Evolutionary conservation across 2,888 invertebrate genomes (phyloP).

Genomic region (Philaethria dido): DNA sequence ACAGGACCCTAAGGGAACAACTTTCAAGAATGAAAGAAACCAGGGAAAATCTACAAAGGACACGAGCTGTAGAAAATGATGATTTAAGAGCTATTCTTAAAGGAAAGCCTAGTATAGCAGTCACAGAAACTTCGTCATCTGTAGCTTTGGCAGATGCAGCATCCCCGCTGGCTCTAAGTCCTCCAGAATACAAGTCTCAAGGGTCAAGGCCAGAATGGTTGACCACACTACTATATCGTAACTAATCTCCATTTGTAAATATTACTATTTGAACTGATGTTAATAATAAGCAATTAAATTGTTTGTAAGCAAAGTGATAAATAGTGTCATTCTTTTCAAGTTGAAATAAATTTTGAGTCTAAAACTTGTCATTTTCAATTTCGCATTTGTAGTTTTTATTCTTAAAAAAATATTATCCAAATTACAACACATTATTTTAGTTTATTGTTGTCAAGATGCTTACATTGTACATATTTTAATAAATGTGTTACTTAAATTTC

Average conservation of each 20-base stretch:
- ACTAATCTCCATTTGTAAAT: constrained; percentile 57
- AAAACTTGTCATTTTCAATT: constrained; percentile 16
- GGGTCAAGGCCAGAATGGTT: constrained; percentile 75
- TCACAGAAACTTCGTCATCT: constrained; percentile 77
- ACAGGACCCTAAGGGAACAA: constrained; percentile 89
- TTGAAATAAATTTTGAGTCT: constrained; percentile 71
- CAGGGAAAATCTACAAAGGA: constrained; percentile 86
- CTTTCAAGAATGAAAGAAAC: constrained; percentile 92
- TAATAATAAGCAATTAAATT: constrained; percentile 65
- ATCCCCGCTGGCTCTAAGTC: constrained; percentile 70
- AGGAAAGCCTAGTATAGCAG: constrained; percentile 81
- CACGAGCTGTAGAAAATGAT: constrained; percentile 76
- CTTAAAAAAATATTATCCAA: neutral
- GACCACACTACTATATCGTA: constrained; percentile 74
- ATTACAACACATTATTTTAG: no score
- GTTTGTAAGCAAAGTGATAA: constrained; percentile 71
- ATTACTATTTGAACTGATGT: constrained; percentile 69
- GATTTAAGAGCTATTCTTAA: constrained; percentile 82
- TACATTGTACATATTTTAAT: neutral
- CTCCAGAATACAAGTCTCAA: constrained; percentile 72
- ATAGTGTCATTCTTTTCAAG: constrained; percentile 70
- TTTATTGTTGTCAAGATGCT: neutral
- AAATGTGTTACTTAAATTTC: neutral
- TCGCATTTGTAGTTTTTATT: neutral
- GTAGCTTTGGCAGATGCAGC: constrained; percentile 72